Percentiles rank a stretch among this genome's conserved stretches.
phyloP scores from a whole-genome alignment of 2,113 vertebrate genomes.

The Xyliphius kryptos region DNA sequence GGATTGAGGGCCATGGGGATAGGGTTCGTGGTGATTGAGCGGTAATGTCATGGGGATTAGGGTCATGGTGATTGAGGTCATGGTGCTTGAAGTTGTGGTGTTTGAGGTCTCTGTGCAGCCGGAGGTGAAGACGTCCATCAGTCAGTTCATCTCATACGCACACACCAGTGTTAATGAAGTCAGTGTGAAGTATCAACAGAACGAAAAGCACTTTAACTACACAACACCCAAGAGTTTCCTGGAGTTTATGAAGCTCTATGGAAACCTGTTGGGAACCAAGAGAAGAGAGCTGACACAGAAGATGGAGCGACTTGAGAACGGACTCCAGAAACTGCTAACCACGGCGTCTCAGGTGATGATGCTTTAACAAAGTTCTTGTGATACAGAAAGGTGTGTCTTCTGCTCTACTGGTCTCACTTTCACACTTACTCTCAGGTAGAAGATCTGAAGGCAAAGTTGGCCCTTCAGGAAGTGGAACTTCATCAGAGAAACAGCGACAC shows the following conservation, averaged over 20 bases:
- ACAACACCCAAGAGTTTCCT: constrained; percentile 76
- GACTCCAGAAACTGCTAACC: constrained; percentile 60
- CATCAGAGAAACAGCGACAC: constrained; percentile 75
- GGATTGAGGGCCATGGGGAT: too few relatives aligned
- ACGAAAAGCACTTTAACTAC: constrained; percentile 69
- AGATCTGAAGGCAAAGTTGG: constrained; percentile 78
- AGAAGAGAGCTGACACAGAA: constrained; percentile 61
- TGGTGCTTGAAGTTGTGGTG: too few relatives aligned
- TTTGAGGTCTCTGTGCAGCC: constrained; percentile 39
- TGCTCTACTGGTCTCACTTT: not conserved
- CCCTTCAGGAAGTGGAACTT: constrained; percentile 76
- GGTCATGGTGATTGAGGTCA: too few relatives aligned
- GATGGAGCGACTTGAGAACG: constrained; percentile 66
- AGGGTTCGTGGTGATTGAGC: too few relatives aligned
- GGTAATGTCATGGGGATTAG: too few relatives aligned
- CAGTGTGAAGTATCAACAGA: constrained; percentile 65
- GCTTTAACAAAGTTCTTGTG: too few relatives aligned
- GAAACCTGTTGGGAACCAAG: constrained; percentile 60
- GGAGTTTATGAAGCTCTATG: constrained; percentile 66
- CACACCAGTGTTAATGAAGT: constrained; percentile 65
- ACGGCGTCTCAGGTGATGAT: constrained; percentile 49
- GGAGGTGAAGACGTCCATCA: constrained; percentile 56
- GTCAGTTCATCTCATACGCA: constrained; percentile 64
- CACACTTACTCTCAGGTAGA: constrained; percentile 64
- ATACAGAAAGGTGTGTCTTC: too few relatives aligned